These are phyloP conservation scores for Heliconius sara DNA, from an alignment of 2,888 invertebrate species.

Conservation along the genomic window DNA sequence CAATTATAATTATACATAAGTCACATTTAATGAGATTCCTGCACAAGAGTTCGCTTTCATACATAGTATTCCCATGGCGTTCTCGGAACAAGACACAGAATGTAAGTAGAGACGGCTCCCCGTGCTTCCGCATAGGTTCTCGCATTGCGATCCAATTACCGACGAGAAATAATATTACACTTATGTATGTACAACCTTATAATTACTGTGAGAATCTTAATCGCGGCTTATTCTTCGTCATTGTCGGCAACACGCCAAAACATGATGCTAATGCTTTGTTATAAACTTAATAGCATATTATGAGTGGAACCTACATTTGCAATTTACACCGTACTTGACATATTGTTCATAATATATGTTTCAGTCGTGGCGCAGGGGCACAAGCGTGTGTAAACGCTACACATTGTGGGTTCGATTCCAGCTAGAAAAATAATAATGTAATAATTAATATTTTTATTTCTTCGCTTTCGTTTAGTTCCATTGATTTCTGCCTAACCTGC, in stretches of 20 bases:
- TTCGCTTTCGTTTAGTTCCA: too few species aligned
- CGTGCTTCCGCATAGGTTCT: conserved; percentile 80
- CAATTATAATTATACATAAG: conserved; percentile 38
- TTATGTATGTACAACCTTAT: conserved; percentile 60
- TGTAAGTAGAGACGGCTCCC: conserved; percentile 77
- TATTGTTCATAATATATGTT: conserved; percentile 38
- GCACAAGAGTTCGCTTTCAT: conserved; percentile 52
- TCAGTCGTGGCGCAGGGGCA: too few species aligned
- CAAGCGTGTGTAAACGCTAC: too few species aligned
- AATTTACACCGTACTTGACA: conserved; percentile 26
- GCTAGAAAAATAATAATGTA: too few species aligned
- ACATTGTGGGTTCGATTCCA: too few species aligned
- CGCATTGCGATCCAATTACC: conserved; percentile 81
- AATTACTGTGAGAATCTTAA: conserved; percentile 77
- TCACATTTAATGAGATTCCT: conserved; percentile 40
- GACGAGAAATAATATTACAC: conserved; percentile 74
- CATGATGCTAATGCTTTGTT: conserved; percentile 46
- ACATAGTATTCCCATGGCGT: conserved; percentile 74
- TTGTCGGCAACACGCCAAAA: conserved; percentile 57
- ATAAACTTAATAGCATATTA: conserved; percentile 43
- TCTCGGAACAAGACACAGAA: conserved; percentile 79
- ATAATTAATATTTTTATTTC: too few species aligned
- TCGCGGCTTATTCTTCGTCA: conserved; percentile 62
- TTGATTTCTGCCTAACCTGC: too few species aligned
- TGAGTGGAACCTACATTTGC: conserved; percentile 28